Evolutionary conservation across 2,113 vertebrate species (phyloP), one percentile per base, ranked within the genome.

Genomic region (Gambusia holbrooki): DNA sequence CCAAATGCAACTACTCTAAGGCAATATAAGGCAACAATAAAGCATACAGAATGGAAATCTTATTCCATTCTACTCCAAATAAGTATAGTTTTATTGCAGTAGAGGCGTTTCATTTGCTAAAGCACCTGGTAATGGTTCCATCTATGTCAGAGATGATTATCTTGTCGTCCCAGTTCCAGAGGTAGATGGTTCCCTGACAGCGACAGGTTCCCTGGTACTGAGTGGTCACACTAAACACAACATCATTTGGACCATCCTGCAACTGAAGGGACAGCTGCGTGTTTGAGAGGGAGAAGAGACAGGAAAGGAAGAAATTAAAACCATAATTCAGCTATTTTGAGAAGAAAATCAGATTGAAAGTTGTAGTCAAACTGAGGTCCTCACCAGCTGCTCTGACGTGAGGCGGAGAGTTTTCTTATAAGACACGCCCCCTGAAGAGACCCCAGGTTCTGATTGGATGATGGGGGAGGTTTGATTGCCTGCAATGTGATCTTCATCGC

Each of bases 101-200:
- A 29, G 13, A 14, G 11, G 13, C 5, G 0, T 17, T 30, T 6
- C 4, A 35, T 10, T 3, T 1, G 4, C 25, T n/a, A 11, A 45
- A 0, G 3, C 7, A 98, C 98, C 97, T 96, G 58, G 98, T 99
- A 88, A 99, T 99, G 82, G 98, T 99, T 71, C 97, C 98, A 3
- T 99, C 98, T 2, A 99, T 99, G 88, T 99, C 98, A 1, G 98
- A 99, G 90, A 99, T 98, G 80, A 98, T 87, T 11, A 99, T 96
- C 85, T 97, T 98, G 86, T 99, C 98, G 9, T 99, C 96, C 97
- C 98, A 99, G 74, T 97, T 94, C 98, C 98, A 99, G 3, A 99
- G 87, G 92, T 99, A 99, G 91, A 99, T 98, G 89, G 96, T 99
- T 83, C 97, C 97, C 83, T 99, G 97, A 0, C 97, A 98, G 78